Base-by-base conservation (phyloP, 2,797 vertebrate species). In the Catharus ustulatus region DNA sequence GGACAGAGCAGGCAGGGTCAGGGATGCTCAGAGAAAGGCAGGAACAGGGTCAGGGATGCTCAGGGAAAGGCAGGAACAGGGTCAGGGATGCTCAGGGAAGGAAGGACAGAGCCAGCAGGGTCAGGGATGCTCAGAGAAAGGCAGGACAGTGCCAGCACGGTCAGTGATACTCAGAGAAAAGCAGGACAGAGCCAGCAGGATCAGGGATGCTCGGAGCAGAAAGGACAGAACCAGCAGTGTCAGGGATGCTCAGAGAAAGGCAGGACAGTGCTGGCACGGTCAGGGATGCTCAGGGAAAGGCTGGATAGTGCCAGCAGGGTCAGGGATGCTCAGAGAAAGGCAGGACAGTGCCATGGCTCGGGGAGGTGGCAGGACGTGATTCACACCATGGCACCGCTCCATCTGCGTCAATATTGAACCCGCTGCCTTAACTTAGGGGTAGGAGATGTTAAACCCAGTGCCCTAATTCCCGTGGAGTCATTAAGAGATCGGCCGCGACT, bases 291-390 rank as follows among this genome's bases (percentile, higher is more conserved):
- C 10, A 38, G 38, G 38, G 13, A 14, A 40, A 40, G 40, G 34
- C 34, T 7, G 34, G 40, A 40, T 11, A 40, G 40, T 11, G 40
- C 40, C 40, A 11, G 12, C 40, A 40, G 40, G 11, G 40, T 87
- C 94, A 15, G 89, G 32, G 36, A 34, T 34, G 72, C 72, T 81
- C 1, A 40, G 40, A 13, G 40, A 40, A 40, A 40, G 6, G 10
- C 46, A 66, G 64, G 82, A 88, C 91, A 40, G 75, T 66, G 9
- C 87, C 63, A 1, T 6, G 75, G 32, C 11, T 23, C 1, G 16
- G 82, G 84, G 81, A 87, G 76, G 77, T 82, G 89, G 87, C 90
- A 87, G 94, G 95, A 96, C 61, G 26, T 94, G 90, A 92, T 86
- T 95, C 94, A 89, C 11, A 1, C 8, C 0, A 2, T 54, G 93